Evolutionary conservation across 1,140 invertebrate species (phyloP).

Genomic region (Drosophila auraria): DNA sequence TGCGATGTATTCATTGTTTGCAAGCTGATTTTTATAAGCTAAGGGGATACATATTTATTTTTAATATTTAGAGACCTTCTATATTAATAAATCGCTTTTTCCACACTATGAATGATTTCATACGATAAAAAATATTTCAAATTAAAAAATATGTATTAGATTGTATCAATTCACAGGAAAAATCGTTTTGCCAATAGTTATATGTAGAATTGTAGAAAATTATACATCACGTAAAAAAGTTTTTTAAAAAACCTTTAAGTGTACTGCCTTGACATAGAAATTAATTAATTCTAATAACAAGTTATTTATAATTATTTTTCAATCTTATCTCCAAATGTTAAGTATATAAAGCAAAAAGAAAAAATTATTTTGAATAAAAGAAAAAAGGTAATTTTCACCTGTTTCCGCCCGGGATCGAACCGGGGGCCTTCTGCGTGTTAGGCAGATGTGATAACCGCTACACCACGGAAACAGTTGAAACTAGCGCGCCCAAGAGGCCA

Average conservation of each 20-base stretch:
- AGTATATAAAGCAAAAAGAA: conserved; percentile 1
- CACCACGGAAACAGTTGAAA: conserved; percentile 49
- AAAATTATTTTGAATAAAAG: neutral
- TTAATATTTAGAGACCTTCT: neutral
- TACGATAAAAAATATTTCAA: too few relatives aligned
- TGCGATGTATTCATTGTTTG: neutral
- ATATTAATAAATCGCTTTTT: neutral
- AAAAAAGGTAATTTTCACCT: conserved; percentile 18
- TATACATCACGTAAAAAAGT: too few relatives aligned
- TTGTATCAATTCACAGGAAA: too few relatives aligned
- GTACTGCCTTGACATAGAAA: too few relatives aligned
- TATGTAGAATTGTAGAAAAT: too few relatives aligned
- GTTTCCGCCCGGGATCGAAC: conserved; percentile 85
- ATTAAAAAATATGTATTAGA: too few relatives aligned
- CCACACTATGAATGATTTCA: too few relatives aligned
- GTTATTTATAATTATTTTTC: neutral
- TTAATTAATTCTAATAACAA: too few relatives aligned
- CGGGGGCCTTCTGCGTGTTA: conserved; percentile 82
- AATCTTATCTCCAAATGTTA: neutral
- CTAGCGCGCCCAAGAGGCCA: neutral
- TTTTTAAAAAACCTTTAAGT: too few relatives aligned
- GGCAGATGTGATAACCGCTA: conserved; percentile 62
- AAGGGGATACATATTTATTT: too few relatives aligned
- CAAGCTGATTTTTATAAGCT: neutral
- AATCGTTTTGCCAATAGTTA: too few relatives aligned